These are phyloP conservation scores for Umimayanthus chanpuru DNA, from an alignment of 92 coral and sea anemone genomes.

Conservation along the genomic window DNA sequence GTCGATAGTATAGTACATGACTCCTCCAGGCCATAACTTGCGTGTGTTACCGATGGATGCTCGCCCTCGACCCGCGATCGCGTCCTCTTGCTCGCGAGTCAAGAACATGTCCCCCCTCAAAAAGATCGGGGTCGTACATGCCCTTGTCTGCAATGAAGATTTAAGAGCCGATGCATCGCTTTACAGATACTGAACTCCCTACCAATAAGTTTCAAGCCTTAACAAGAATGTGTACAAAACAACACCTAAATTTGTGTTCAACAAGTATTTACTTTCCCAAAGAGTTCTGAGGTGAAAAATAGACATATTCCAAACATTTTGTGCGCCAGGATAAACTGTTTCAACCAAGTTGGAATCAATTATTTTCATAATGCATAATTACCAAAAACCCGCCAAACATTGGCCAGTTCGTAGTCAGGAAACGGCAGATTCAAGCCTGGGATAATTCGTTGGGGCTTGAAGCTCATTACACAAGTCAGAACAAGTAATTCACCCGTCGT, in stretches of 20 bases:
- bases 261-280: no score
- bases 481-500: not conserved
- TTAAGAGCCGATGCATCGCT: not conserved
- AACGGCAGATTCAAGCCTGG: not conserved
- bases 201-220: no score
- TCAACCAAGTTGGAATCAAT: not conserved
- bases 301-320: no score
- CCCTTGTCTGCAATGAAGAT: slow-evolving; percentile 32
- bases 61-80: slow-evolving; percentile 16
- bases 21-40: slow-evolving; percentile 30
- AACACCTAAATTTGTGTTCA: no score
- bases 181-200: no score
- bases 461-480: no score
- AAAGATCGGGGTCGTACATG: slow-evolving; percentile 38
- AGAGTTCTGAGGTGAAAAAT: no score
- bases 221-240: not conserved
- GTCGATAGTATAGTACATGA: slow-evolving; percentile 23
- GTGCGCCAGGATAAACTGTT: not conserved
- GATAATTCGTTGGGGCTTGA: not conserved
- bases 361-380: no score
- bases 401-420: not conserved
- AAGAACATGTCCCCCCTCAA: slow-evolving; percentile 41
- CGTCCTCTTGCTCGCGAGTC: slow-evolving; percentile 23
- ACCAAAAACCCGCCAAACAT: not conserved
- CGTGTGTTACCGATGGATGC: slow-evolving; percentile 20